These are phyloP conservation scores for Erythrolamprus reginae DNA, from an alignment of 2,113 vertebrate genomes.

Conservation along the genomic window DNA sequence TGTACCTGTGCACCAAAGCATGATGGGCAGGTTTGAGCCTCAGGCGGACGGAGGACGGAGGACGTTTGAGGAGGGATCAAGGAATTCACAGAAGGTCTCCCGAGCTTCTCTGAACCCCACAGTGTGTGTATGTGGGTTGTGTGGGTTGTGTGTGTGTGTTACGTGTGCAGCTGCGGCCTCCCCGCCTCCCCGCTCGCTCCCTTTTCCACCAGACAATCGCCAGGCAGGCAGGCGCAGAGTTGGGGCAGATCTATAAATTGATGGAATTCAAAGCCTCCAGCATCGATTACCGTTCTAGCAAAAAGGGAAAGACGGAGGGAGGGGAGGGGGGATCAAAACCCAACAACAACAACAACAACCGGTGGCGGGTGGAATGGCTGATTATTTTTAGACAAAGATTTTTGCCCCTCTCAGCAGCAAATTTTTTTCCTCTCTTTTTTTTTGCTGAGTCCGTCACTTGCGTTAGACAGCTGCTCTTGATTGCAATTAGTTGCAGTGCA, in stretches of 20 bases:
- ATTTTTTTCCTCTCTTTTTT: conserved; percentile 79
- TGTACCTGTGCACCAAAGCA: not conserved
- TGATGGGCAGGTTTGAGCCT: too few species aligned
- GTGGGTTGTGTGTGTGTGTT: not conserved
- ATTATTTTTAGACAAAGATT: conserved; percentile 99
- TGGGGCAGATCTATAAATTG: conserved; percentile 99
- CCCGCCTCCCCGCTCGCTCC: not conserved
- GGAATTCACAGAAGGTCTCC: conserved; percentile 87
- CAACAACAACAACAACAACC: conserved; percentile 33
- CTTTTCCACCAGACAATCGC: conserved; percentile 77
- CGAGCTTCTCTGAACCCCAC: conserved; percentile 90
- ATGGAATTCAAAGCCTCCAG: conserved; percentile 99
- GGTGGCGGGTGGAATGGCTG: conserved; percentile 96
- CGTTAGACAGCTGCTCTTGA: conserved; percentile 99
- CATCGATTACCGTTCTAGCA: conserved; percentile 99
- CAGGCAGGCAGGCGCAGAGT: conserved; percentile 84
- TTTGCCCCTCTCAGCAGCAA: conserved; percentile 99
- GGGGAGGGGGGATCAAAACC: not conserved
- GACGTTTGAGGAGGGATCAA: conserved; percentile 80
- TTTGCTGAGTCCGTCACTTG: conserved; percentile 98
- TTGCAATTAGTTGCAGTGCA: conserved; percentile 98
- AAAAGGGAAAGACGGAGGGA: conserved; percentile 50
- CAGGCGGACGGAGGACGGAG: conserved; percentile 81
- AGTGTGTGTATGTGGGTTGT: not conserved
- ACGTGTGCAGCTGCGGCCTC: not conserved